Evolutionary conservation across 2,888 invertebrate genomes (phyloP), one percentile per base, ranked within the genome.

Genomic region (Chironomus tentans): DNA sequence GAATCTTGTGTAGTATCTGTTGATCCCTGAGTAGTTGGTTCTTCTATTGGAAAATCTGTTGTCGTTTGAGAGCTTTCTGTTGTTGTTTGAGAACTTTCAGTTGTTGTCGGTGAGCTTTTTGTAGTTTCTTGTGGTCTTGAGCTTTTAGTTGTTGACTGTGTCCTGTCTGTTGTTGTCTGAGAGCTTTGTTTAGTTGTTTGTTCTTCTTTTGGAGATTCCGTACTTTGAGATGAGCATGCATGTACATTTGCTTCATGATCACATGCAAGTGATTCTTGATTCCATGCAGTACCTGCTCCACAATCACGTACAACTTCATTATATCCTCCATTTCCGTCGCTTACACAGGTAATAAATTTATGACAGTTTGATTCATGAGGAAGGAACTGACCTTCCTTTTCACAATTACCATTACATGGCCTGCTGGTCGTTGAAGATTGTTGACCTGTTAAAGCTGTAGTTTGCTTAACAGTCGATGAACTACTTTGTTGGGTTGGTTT

Each of bases 331-430:
- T 78, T 79, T 68, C 83, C 80, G 77, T 86, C 68, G 77, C 86
- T 85, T 22, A 92, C 91, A 82, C 93, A 93, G 78, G 92, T 87
- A 81, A 91, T 92, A 84, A 93, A 93, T 81, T 89, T 91, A 2
- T 79, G 78, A 56, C 77, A 70, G 77, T 79, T 77, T 10, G 12
- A 13, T 65, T 65, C 65, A 24, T 65, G 24, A 22, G 65, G 21
- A 21, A 65, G 13, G n/a, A 24, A 65, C 46, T 38, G 38, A 77
- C 79, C 10, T 82, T 80, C 13, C 81, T 81, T 47, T 79, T 77
- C 76, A 18, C 68, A 69, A 48, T 50, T 6, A 77, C 65, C 65
- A 7, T 78, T 79, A 3, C 79, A 7, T 38, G 50, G 50, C 10
- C n/a, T 21, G 12, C 12, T 62, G 21, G 18, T 38, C 4, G 68